These are phyloP conservation scores for Lepisosteus osseus DNA, from an alignment of 2,113 vertebrate genomes.

Conservation along the genomic window DNA sequence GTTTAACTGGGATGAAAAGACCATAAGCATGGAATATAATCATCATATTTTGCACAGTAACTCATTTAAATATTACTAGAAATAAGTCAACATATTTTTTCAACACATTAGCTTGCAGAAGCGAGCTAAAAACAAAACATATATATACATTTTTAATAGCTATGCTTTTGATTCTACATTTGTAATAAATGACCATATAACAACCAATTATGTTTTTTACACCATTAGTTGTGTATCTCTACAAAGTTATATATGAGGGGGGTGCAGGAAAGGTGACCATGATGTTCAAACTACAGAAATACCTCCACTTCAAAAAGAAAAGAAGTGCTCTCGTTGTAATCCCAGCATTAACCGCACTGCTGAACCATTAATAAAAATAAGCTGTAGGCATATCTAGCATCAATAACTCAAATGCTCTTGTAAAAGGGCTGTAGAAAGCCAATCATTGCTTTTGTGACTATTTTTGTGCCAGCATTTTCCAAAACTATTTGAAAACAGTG, in stretches of 20 bases:
- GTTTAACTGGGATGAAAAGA: no score
- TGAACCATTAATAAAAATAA: slow-evolving; percentile 57
- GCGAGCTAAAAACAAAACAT: slow-evolving; percentile 46
- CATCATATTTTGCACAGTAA: slow-evolving; percentile 58
- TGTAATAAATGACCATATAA: slow-evolving; percentile 50
- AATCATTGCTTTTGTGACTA: slow-evolving; percentile 46
- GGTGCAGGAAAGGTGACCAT: slow-evolving; percentile 38
- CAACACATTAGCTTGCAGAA: slow-evolving; percentile 55
- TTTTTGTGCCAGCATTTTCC: slow-evolving; percentile 38
- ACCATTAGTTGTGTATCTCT: slow-evolving; percentile 39
- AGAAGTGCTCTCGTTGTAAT: slow-evolving; percentile 60
- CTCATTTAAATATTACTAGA: slow-evolving; percentile 60
- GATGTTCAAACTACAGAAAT: slow-evolving; percentile 51
- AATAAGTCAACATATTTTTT: slow-evolving; percentile 44
- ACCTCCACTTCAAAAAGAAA: slow-evolving; percentile 50
- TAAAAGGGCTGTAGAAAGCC: slow-evolving; percentile 61
- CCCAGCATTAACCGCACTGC: slow-evolving; percentile 57
- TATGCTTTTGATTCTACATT: slow-evolving; percentile 57
- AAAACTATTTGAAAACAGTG: slow-evolving; percentile 70
- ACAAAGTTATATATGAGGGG: slow-evolving; percentile 31
- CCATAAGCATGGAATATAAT: slow-evolving; percentile 33
- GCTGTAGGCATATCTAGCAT: slow-evolving; percentile 70
- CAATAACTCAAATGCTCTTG: slow-evolving; percentile 62
- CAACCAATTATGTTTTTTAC: slow-evolving; percentile 35
- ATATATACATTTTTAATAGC: slow-evolving; percentile 61